A percentile compares a stretch with the other conserved stretches of the same genome.
Conservation (phyloP, 1,140 invertebrate genomes). For the Trachymyrmex septentrionalis region DNA sequence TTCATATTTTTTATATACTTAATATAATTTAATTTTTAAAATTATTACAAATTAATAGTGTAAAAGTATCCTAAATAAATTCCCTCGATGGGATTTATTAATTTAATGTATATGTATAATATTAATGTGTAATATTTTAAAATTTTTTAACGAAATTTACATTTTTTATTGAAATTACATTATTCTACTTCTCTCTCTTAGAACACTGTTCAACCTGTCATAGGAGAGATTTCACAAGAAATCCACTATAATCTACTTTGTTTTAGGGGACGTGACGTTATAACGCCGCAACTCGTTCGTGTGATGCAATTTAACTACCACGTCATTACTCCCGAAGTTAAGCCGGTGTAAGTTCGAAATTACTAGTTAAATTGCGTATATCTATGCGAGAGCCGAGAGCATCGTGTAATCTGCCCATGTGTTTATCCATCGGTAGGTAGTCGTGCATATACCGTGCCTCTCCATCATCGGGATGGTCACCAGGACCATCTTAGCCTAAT, state of each 20-base stretch:
- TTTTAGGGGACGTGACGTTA: constrained; percentile 71
- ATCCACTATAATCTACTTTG: constrained; percentile 75
- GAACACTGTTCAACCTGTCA: constrained; percentile 2
- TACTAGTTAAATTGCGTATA: constrained; percentile 86
- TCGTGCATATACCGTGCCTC: constrained; percentile 76
- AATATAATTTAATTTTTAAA: neutral
- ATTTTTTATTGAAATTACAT: neutral
- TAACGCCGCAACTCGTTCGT: constrained; percentile 82
- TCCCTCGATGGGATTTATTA: neutral
- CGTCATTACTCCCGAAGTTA: constrained; percentile 85
- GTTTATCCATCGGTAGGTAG: constrained; percentile 83
- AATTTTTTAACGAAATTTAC: neutral
- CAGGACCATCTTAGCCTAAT: constrained; percentile 83
- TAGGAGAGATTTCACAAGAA: constrained; percentile 67
- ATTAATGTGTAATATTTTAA: neutral
- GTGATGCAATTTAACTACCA: constrained; percentile 86
- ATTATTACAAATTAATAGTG: neutral
- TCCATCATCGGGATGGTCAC: constrained; percentile 81
- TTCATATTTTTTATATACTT: constrained; percentile 13
- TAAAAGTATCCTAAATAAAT: neutral
- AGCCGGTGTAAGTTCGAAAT: constrained; percentile 86
- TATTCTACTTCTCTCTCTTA: neutral
- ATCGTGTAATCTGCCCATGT: constrained; percentile 84
- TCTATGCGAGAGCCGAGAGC: constrained; percentile 82
- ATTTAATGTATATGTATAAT: too few species aligned